phyloP scores from a whole-genome alignment of 1,140 invertebrate species.

The Drosophila varians region DNA sequence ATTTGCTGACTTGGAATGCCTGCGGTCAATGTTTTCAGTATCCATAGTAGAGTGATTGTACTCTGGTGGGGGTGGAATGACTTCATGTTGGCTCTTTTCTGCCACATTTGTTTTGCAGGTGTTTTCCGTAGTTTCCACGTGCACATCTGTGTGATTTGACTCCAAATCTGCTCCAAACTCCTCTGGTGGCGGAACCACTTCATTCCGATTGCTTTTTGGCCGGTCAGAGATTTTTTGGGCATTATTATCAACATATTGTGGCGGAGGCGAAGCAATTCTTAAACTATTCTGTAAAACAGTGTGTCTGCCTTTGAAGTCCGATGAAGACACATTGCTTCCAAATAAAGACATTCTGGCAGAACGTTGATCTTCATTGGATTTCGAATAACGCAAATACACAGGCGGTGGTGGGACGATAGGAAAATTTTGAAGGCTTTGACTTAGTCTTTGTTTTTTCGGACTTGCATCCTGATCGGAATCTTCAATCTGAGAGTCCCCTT shows the following conservation, averaged over 20 bases:
- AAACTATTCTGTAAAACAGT: background rate
- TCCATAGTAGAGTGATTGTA: background rate
- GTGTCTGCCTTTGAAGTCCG: background rate
- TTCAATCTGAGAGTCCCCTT: constrained; percentile 54
- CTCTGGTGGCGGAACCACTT: background rate
- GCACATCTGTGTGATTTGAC: too few relatives aligned
- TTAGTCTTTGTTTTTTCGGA: constrained; percentile 14
- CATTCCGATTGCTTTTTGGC: background rate
- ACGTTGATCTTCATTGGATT: background rate
- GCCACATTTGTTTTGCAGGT: background rate
- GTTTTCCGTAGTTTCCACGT: background rate
- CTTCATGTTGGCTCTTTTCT: background rate
- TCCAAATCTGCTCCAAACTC: background rate
- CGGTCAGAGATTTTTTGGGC: background rate
- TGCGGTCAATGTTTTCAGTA: background rate
- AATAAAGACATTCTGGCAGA: background rate
- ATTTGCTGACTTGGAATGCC: background rate
- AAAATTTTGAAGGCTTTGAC: background rate
- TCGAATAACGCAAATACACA: constrained; percentile 38
- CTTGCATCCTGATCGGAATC: background rate
- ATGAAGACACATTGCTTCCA: background rate
- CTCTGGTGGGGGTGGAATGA: background rate
- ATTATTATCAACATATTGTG: background rate
- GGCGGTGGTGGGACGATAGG: constrained; percentile 55
- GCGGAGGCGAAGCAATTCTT: constrained; percentile 10